These are phyloP conservation scores for Ctenicera cuprea DNA, from an alignment of 2,888 invertebrate species.

Conservation along the genomic window DNA sequence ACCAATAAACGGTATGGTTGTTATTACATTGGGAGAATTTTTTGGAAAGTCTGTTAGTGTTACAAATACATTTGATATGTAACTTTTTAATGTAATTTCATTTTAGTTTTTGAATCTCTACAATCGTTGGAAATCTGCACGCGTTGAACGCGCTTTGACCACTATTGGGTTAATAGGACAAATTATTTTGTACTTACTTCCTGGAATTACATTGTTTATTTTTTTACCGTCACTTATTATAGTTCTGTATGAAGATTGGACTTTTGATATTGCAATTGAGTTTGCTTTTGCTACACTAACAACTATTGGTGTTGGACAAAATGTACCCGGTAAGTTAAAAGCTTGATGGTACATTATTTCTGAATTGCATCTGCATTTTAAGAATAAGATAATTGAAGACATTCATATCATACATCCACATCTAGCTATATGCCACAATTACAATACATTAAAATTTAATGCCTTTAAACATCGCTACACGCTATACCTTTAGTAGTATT, in stretches of 20 bases:
- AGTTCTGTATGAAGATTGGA: constrained; percentile 90
- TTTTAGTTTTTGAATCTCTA: constrained; percentile 85
- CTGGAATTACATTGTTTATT: constrained; percentile 91
- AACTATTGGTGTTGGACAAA: constrained; percentile 94
- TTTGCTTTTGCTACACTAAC: constrained; percentile 91
- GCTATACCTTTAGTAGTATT: too few relatives aligned
- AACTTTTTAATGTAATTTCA: background rate
- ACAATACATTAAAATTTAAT: too few relatives aligned
- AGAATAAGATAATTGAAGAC: too few relatives aligned
- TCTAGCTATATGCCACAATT: too few relatives aligned
- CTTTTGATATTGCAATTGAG: constrained; percentile 88
- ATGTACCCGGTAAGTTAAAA: constrained; percentile 83
- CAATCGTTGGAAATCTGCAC: constrained; percentile 84
- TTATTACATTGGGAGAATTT: constrained; percentile 89
- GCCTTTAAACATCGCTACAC: too few relatives aligned
- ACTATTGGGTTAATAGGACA: constrained; percentile 85
- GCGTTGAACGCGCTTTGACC: constrained; percentile 79
- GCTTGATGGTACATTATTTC: too few relatives aligned
- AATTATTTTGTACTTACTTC: constrained; percentile 87
- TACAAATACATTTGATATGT: background rate
- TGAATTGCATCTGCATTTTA: too few relatives aligned
- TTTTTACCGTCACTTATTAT: constrained; percentile 91
- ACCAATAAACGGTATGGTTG: constrained; percentile 88
- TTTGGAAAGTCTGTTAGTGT: constrained; percentile 84
- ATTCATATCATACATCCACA: too few relatives aligned